Evolutionary conservation across 1,140 invertebrate genomes (phyloP).

Genomic region (Ylistrum balloti): DNA sequence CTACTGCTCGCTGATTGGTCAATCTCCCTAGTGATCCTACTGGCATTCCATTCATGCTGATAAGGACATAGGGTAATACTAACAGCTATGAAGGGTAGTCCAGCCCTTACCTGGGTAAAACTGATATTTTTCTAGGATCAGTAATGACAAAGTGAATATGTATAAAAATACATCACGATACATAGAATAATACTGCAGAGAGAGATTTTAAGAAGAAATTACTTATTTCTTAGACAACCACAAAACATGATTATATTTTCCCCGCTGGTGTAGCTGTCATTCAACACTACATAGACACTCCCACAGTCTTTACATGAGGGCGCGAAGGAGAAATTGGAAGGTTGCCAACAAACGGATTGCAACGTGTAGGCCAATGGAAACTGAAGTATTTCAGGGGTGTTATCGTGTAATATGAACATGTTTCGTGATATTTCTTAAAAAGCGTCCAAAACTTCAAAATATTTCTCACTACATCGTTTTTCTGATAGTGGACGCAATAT

Average conservation of each 20-base stretch:
- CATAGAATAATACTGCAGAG: background rate
- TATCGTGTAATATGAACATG: background rate
- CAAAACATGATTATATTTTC: slow-evolving; percentile 11
- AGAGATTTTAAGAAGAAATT: background rate
- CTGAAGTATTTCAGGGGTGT: slow-evolving; percentile 21
- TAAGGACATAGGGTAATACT: slow-evolving; percentile 53
- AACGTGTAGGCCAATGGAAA: slow-evolving; percentile 3
- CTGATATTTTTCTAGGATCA: background rate
- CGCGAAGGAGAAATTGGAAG: slow-evolving; percentile 22
- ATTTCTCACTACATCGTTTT: background rate
- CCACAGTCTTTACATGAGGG: background rate
- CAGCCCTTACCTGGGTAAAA: background rate
- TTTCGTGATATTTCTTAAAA: background rate
- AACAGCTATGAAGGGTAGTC: background rate
- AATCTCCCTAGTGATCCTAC: slow-evolving; percentile 57
- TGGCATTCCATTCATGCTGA: slow-evolving; percentile 73
- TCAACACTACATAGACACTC: background rate
- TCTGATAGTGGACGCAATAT: background rate
- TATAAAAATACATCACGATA: background rate
- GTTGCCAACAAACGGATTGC: slow-evolving; percentile 30
- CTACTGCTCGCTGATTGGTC: slow-evolving; percentile 64
- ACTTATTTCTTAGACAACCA: background rate
- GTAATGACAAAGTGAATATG: no score
- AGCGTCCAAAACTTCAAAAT: background rate
- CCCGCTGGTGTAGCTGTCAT: background rate